These are phyloP conservation scores for Oxytorus armatus DNA, from an alignment of 2,888 invertebrate species.

Conservation along the genomic window DNA sequence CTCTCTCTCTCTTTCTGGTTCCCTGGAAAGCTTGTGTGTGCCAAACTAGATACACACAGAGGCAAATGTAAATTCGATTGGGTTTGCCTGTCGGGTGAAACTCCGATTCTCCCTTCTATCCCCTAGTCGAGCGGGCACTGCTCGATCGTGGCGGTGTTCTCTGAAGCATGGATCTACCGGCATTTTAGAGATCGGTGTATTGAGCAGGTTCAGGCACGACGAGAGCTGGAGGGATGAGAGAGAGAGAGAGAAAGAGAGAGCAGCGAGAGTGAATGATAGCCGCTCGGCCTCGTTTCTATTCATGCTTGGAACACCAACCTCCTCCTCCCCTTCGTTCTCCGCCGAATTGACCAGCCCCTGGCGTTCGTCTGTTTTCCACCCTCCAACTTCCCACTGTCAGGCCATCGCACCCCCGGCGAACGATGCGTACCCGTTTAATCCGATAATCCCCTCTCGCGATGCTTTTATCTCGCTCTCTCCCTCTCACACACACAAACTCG, in stretches of 20 bases:
- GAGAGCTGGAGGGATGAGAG: slow-evolving; percentile 42
- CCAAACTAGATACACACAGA: slow-evolving; percentile 64
- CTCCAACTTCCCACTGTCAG: slow-evolving; percentile 17
- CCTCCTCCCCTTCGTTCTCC: slow-evolving; percentile 29
- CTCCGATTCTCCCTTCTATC: slow-evolving; percentile 25
- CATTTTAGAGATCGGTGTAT: slow-evolving; percentile 26
- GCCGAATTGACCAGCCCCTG: slow-evolving; percentile 45
- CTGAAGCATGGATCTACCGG: slow-evolving; percentile 49
- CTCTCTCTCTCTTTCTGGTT: slow-evolving; percentile 15
- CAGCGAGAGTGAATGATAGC: slow-evolving; percentile 61
- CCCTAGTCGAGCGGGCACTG: slow-evolving; percentile 38
- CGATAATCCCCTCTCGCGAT: slow-evolving; percentile 72
- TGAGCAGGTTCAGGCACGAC: slow-evolving; percentile 51
- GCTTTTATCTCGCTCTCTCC: slow-evolving; percentile 58
- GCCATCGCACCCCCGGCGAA: slow-evolving; percentile 54
- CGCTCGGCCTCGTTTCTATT: slow-evolving; percentile 61
- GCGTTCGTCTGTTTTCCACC: slow-evolving; percentile 45
- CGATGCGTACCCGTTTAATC: slow-evolving; percentile 77
- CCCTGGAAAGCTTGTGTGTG: slow-evolving; percentile 52
- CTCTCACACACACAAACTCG: slow-evolving; percentile 45
- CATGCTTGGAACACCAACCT: slow-evolving; percentile 58
- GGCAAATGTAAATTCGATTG: slow-evolving; percentile 67
- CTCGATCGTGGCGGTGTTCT: slow-evolving; percentile 45
- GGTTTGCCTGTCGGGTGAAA: slow-evolving; percentile 61
- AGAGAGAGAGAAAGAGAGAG: slow-evolving; percentile 35